These are phyloP conservation scores for Ageneiosus marmoratus DNA, from an alignment of 2,113 vertebrate genomes.

Conservation along the genomic window DNA sequence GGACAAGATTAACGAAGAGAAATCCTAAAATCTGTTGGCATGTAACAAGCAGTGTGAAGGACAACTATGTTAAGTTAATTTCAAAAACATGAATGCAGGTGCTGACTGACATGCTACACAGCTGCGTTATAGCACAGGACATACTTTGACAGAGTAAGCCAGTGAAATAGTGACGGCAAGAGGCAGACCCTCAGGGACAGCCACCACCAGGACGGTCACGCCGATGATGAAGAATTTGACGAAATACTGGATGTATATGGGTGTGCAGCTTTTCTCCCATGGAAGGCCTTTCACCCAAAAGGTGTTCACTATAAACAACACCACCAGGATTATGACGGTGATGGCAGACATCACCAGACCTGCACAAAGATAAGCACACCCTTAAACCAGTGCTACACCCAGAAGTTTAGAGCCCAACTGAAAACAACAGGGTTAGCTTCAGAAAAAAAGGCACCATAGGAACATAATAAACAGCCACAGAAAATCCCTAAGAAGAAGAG, in stretches of 20 bases:
- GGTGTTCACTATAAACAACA: constrained; percentile 92
- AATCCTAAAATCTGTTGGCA: constrained; percentile 2
- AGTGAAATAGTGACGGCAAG: constrained; percentile 97
- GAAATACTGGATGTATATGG: constrained; percentile 97
- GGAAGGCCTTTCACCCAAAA: constrained; percentile 91
- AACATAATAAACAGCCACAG: background rate
- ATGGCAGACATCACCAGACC: constrained; percentile 97
- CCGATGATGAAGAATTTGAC: constrained; percentile 99
- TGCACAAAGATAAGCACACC: constrained; percentile 56
- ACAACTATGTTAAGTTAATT: background rate
- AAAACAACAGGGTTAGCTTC: background rate
- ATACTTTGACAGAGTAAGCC: constrained; percentile 98
- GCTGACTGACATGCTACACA: background rate
- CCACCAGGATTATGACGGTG: constrained; percentile 96
- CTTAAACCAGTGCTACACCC: background rate
- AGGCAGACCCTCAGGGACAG: constrained; percentile 96
- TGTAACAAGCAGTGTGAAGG: background rate
- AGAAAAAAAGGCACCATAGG: background rate
- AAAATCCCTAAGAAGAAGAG: background rate
- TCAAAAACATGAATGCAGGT: background rate
- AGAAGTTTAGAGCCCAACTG: background rate
- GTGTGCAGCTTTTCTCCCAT: constrained; percentile 91
- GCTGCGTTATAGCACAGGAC: constrained; percentile 52
- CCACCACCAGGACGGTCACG: constrained; percentile 96
- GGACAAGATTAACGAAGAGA: constrained; percentile 15